Evolutionary conservation across 2,797 vertebrate genomes (phyloP), one percentile per base, ranked within the genome.

Genomic region (Anas bernieri): DNA sequence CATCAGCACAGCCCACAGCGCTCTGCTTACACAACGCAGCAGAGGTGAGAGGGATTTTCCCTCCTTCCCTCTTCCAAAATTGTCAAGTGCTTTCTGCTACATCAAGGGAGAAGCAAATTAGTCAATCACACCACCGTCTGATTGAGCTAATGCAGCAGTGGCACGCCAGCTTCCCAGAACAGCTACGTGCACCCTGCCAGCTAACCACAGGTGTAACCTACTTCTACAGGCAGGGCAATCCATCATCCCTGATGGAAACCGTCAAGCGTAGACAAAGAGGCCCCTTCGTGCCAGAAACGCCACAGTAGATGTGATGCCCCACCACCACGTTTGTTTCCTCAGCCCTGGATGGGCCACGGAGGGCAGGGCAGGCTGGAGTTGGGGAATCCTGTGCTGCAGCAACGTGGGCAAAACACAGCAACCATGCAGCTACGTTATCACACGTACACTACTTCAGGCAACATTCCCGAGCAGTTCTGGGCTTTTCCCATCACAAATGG

Each of bases 81-180:
- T 30, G 41, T 30, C 91, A 77, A 69, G 58, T 78, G 37, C 55
- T 73, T 89, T 89, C 76, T 77, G 59, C 35, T 16, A 76, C 67
- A 86, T 82, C 80, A 88, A 96, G 88, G 88, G 67, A 93, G 59
- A 88, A 61, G 56, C 52, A 81, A 82, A 94, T 92, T 54, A 90
- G 87, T 90, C 86, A 76, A 54, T 90, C 83, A 76, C 59, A 79
- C 12, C 83, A 37, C 28, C 11, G 28, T 39, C 28, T 41, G 69
- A 72, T 55, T 41, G 37, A 41, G 30, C 37, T 79, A 86, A 76
- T 5, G 86, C 45, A 45, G 88, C 39, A 61, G 62, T 30, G 43
- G 69, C 83, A 90, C 2, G 3, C 35, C 92, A 76, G 83, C 74
- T 95, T 96, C 92, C 90, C 93, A 82, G 88, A 92, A 79, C 0